Evolutionary conservation across 1,140 invertebrate species (phyloP), one percentile per base, ranked within the genome.

Genomic region (Riptortus pedestris): DNA sequence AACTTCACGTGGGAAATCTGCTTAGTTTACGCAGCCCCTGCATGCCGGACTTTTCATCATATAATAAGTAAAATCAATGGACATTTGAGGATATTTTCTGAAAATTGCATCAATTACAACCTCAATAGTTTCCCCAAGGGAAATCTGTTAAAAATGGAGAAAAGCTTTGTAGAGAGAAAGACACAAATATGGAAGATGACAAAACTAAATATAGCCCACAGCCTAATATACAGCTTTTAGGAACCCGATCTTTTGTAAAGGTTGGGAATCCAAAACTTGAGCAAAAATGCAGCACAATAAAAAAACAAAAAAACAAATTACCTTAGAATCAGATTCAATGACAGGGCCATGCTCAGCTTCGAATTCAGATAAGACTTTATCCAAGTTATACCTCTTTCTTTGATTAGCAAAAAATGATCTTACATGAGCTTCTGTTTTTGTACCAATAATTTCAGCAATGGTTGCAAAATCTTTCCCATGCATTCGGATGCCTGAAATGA

Each of bases 381-480:
- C 93, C 60, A 97, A 78, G 75, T 94, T 93, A 75, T 91, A 95
- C 57, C 91, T 83, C 64, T 90, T 83, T 51, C 91, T 81, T 76
- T 96, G 92, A 70, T 91, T 94, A 0, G 90, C 81, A 74, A 89
- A 96, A 77, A 97, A 98, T 28, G 84, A 87, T 63, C 90, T 83
- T 18, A 97, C 80, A 74, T 97, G 93, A 33, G 85, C 83, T 74
- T 96, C 93, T 2, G 88, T 94, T 78, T 98, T 98, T 26, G 93
- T 97, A 60, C 91, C 91, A 65, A 98, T 85, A 4, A 94, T 85
- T 75, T 97, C 93, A 16, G 94, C 91, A 66, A 98, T 96, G 24
- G 91, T 90, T 75, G 90, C 86, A 77, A 95, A 97, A 75, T 97
- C 89, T 78, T 93, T 95, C 69, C 95, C 95, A 77, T 93, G 96